Evolutionary conservation across 1,140 invertebrate species (phyloP), one percentile per base, ranked within the genome.

Genomic region (Cryptotermes secundus): DNA sequence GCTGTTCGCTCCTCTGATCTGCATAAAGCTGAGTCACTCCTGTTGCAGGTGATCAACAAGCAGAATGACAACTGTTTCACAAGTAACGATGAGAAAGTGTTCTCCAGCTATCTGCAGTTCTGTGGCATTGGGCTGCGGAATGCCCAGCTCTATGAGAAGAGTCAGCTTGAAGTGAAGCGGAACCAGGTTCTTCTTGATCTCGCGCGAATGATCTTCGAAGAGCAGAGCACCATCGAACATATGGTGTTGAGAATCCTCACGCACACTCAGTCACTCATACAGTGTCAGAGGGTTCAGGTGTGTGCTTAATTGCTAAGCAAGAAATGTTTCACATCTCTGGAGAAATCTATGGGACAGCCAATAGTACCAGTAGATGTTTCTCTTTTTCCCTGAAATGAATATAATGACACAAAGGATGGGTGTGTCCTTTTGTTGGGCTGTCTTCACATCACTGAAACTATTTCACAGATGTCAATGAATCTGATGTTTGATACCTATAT

Each of bases 181-280:
- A 99, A 98, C 91, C 97, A 99, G 92, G 97, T 99, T 81, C 91
- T 99, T 24, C 90, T 99, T 84, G 97, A 99, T 89, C 91, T 99
- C 87, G 97, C 97, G 6, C 92, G 97, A 86, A 97, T 98, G 95
- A 97, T 99, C 87, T 99, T 99, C 89, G 97, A 98, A 89, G 97
- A 99, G 89, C 97, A 99, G 90, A 98, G 96, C 90, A 98, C 97
- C 86, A 97, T 99, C 86, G 97, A 98, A 88, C 96, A 96, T 88
- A 96, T 98, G 92, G 97, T 99, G 85, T 94, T 97, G 86, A 94
- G 97, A 90, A 99, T 99, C 88, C 92, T 99, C 87, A 96, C 96
- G 59, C 97, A 99, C 90, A 98, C 96, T 65, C 97, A 98, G 90
- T 97, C 96, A 86, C 91, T 99, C 34, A 96, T 99, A 86, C 96